These are phyloP conservation scores for Cryptocephalus moraei DNA, from an alignment of 2,888 invertebrate genomes.

Conservation along the genomic window DNA sequence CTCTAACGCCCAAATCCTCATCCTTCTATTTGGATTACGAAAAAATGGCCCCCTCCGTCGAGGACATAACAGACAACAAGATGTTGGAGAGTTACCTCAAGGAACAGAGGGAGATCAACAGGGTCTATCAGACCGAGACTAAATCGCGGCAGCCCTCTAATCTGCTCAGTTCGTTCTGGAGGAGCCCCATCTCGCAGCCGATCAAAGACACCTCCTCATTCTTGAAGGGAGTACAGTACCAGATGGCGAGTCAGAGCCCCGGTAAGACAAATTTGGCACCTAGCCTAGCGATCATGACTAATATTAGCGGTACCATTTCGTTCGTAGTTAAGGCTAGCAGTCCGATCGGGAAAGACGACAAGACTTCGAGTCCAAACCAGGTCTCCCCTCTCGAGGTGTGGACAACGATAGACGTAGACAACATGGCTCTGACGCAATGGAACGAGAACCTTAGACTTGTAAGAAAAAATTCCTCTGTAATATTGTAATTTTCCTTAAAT, in stretches of 20 bases:
- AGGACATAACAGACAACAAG: constrained; percentile 42
- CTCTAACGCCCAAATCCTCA: not conserved
- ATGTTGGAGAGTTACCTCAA: constrained; percentile 40
- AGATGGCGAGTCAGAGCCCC: constrained; percentile 43
- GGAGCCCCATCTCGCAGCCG: constrained; percentile 41
- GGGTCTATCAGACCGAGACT: constrained; percentile 23
- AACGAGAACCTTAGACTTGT: constrained; percentile 68
- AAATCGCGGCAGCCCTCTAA: constrained; percentile 38
- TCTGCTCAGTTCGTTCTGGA: constrained; percentile 45
- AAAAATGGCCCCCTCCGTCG: constrained; percentile 21
- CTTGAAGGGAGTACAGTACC: constrained; percentile 45
- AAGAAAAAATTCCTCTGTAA: constrained; percentile 23
- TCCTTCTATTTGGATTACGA: constrained; percentile 5
- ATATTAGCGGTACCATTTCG: not conserved
- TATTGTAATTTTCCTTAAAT: not conserved
- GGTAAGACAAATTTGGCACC: constrained; percentile 25
- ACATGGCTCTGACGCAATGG: constrained; percentile 63
- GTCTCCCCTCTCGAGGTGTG: constrained; percentile 41
- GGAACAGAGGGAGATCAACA: constrained; percentile 32
- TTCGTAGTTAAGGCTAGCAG: constrained; percentile 10
- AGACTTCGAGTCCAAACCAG: constrained; percentile 37
- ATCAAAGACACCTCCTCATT: constrained; percentile 41
- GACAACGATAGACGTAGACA: constrained; percentile 54
- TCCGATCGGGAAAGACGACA: constrained; percentile 18
- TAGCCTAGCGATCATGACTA: not conserved